Conservation (phyloP, 64 coral and sea anemone species). For the Porites lutea region DNA sequence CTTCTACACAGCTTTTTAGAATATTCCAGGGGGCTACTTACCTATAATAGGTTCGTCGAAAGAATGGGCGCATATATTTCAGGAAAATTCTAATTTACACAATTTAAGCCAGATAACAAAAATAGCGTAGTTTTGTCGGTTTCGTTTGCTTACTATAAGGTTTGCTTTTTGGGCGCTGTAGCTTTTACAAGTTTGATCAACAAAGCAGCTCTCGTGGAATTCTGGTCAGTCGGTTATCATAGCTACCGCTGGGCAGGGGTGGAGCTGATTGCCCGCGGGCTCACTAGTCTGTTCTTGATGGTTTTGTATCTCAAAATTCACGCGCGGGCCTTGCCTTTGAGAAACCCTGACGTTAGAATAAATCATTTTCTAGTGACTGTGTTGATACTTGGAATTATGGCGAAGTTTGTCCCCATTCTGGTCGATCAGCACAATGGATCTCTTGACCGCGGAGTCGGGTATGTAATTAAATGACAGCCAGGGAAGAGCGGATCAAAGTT, state of each 20-base stretch:
- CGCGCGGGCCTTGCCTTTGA: constrained; percentile 3
- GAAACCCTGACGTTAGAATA: constrained; percentile 48
- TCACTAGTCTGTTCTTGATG: constrained; percentile 63
- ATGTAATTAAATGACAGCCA: neutral
- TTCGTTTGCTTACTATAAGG: neutral
- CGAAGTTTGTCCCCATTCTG: constrained; percentile 33
- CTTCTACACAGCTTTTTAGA: no score
- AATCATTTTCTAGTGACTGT: constrained; percentile 67
- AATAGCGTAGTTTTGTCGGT: no score
- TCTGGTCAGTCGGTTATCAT: neutral
- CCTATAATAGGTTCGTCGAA: no score
- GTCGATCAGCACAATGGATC: constrained; percentile 66
- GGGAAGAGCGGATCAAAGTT: no score
- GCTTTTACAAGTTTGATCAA: constrained; percentile 67
- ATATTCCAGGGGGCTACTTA: no score
- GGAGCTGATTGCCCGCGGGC: constrained; percentile 46
- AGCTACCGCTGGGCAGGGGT: constrained; percentile 58
- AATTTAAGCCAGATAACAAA: no score
- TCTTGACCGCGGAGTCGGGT: constrained; percentile 37
- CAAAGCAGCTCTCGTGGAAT: constrained; percentile 47
- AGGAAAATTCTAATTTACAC: no score
- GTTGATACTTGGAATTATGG: constrained; percentile 64
- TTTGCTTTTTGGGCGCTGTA: constrained; percentile 71
- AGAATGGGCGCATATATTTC: no score
- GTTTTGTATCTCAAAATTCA: constrained; percentile 58